Evolutionary conservation across 2,888 invertebrate species (phyloP).

Genomic region (Iselma pallidipennis): DNA sequence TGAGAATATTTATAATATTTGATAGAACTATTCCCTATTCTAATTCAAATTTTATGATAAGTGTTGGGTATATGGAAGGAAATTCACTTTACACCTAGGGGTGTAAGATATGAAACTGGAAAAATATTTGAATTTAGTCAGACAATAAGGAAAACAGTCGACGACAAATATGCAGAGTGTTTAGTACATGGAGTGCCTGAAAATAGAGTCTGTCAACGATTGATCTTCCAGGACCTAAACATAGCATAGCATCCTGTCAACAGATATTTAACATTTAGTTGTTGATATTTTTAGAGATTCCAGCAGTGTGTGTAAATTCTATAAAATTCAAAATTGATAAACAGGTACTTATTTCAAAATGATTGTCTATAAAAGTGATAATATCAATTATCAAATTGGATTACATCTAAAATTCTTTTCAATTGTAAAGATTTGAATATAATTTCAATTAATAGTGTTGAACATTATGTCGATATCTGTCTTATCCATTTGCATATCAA

Average conservation of each 20-base stretch:
- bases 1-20: background rate
- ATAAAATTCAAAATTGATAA: background rate
- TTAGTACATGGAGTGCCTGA: background rate
- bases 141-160: background rate
- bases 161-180: conserved; percentile 16
- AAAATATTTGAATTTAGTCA: background rate
- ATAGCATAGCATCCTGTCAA: conserved; percentile 17
- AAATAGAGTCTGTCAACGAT: conserved; percentile 33
- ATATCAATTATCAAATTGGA: conserved; percentile 53
- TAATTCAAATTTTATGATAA: background rate
- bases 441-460: background rate
- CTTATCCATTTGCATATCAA: conserved; percentile 46
- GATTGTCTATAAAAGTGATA: conserved; percentile 22
- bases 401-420: no score
- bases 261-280: conserved; percentile 14
- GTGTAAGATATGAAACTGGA: no score
- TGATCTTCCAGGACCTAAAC: conserved; percentile 31
- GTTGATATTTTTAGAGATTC: conserved; percentile 1
- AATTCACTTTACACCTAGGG: no score
- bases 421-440: background rate
- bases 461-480: conserved; percentile 16
- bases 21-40: background rate
- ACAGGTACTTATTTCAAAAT: no score
- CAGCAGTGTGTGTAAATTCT: background rate
- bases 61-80: no score